A percentile compares a stretch with the other conserved stretches of the same genome.
These are phyloP conservation scores for Triops longicaudatus DNA, from an alignment of 1,140 invertebrate species.

Conservation along the genomic window DNA sequence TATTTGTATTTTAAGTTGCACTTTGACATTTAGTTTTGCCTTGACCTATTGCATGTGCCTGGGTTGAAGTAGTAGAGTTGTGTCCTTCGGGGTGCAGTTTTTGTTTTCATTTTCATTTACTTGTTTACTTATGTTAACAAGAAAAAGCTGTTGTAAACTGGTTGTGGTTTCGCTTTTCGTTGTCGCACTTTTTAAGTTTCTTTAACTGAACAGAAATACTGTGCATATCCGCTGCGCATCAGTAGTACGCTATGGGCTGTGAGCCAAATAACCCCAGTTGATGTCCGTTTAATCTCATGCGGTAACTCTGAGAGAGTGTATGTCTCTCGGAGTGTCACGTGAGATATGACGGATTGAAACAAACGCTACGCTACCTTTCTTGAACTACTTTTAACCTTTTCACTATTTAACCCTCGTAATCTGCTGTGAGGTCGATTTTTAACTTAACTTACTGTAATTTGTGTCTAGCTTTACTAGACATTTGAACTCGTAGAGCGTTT, in stretches of 20 bases:
- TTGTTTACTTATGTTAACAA: too few species aligned
- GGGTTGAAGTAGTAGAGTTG: neutral
- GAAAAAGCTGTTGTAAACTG: too few species aligned
- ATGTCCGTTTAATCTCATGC: slow-evolving; percentile 71
- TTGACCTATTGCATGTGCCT: neutral
- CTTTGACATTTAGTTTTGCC: neutral
- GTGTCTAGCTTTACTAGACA: neutral
- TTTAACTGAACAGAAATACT: neutral
- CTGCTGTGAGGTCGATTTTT: neutral
- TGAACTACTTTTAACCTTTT: slow-evolving; percentile 37
- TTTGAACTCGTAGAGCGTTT: neutral
- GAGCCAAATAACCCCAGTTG: slow-evolving; percentile 36
- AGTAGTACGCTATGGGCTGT: neutral
- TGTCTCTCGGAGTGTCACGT: slow-evolving; percentile 59
- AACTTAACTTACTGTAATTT: neutral
- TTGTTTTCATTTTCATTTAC: too few species aligned
- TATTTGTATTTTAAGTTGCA: neutral
- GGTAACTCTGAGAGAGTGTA: slow-evolving; percentile 72
- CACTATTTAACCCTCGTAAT: slow-evolving; percentile 32
- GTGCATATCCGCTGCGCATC: slow-evolving; percentile 6
- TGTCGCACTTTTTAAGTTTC: too few species aligned
- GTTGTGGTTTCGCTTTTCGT: too few species aligned
- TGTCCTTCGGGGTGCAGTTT: too few species aligned
- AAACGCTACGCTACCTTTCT: slow-evolving; percentile 37
- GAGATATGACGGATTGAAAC: slow-evolving; percentile 51